phyloP scores from a whole-genome alignment of 2,888 invertebrate genomes.

The Ephialtes manifestator region DNA sequence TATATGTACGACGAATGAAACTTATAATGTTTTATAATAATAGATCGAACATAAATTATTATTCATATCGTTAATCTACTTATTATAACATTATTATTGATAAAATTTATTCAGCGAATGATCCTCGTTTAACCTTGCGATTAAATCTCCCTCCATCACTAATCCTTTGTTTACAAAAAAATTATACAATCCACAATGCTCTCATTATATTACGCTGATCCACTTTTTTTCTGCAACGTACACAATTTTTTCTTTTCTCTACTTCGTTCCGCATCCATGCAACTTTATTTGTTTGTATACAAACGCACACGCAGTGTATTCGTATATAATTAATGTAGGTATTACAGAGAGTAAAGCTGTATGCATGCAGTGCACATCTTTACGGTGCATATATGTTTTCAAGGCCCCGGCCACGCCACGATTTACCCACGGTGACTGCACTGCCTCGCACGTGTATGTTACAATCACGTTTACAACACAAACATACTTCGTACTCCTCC shows the following conservation, averaged over 20 bases:
- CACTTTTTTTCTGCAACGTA: constrained; percentile 18
- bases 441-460: background rate
- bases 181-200: background rate
- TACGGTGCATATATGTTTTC: constrained; percentile 22
- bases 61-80: no score
- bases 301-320: constrained; percentile 1
- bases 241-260: background rate
- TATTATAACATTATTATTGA: no score
- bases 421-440: constrained; percentile 24
- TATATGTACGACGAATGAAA: no score
- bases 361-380: constrained; percentile 10
- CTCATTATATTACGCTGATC: constrained; percentile 2
- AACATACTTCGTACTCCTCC: constrained; percentile 9
- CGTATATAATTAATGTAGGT: background rate
- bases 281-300: constrained; percentile 20
- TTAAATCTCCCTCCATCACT: background rate
- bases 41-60: background rate
- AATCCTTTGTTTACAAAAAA: background rate
- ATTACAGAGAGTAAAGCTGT: background rate
- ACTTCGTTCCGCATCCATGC: background rate
- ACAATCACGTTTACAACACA: constrained; percentile 18
- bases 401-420: constrained; percentile 30
- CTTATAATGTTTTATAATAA: no score
- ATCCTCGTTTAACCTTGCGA: background rate
- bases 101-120: no score